phyloP scores from a whole-genome alignment of 2,797 vertebrate species.

The Halcyon leucocephala region DNA sequence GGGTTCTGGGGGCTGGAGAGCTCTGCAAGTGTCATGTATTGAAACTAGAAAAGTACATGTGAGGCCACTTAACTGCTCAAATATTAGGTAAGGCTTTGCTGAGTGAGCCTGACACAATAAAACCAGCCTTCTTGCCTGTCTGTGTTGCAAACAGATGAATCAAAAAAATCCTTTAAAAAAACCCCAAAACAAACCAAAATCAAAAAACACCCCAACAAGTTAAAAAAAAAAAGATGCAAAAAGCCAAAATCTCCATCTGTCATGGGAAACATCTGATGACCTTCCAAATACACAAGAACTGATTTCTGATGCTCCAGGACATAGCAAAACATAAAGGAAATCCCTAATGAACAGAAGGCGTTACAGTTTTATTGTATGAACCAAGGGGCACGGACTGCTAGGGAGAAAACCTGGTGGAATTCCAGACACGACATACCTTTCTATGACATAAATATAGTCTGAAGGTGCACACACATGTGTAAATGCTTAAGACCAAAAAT shows the following conservation, averaged over 20 bases:
- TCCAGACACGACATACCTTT: neutral
- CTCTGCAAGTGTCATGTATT: neutral
- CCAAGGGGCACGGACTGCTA: neutral
- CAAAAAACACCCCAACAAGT: too few species aligned
- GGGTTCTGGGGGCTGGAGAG: neutral
- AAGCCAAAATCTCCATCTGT: neutral
- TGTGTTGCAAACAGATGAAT: neutral
- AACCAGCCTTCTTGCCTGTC: neutral
- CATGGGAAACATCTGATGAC: neutral
- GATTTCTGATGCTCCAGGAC: neutral
- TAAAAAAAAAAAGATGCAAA: neutral
- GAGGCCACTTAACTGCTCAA: neutral
- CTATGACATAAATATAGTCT: neutral
- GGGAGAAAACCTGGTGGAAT: neutral
- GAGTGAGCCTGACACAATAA: neutral
- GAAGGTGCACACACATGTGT: neutral
- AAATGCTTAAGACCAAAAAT: neutral
- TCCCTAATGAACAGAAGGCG: neutral
- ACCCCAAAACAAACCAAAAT: too few species aligned
- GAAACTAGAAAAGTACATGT: neutral
- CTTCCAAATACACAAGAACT: neutral
- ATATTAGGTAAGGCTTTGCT: neutral
- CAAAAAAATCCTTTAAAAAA: neutral
- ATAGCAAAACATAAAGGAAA: neutral
- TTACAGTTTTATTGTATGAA: neutral